Percentiles rank a stretch among this genome's conserved stretches.
Conservation (phyloP, 2,113 vertebrate species). For the human region GRCh38 chr18:35655001-35655500, state of each 20-base stretch:
- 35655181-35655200: background rate
- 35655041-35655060: slow-evolving; percentile 13
- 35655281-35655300: background rate
- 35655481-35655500: background rate
- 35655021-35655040: background rate
- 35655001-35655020: background rate
- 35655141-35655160: background rate
- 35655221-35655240: background rate
- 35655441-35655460: background rate
- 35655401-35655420: background rate
- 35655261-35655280: background rate
- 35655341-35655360: background rate
- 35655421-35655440: slow-evolving; percentile 8
- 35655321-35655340: background rate
- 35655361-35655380: background rate
- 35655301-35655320: background rate
- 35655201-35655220: background rate
- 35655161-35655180: background rate
- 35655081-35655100: slow-evolving; percentile 11
- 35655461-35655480: background rate
- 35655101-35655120: background rate
- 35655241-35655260: background rate
- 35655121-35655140: background rate
- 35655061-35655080: background rate
- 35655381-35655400: background rate